Evolutionary conservation across 1,140 invertebrate species (phyloP).

Genomic region (Apis florea): DNA sequence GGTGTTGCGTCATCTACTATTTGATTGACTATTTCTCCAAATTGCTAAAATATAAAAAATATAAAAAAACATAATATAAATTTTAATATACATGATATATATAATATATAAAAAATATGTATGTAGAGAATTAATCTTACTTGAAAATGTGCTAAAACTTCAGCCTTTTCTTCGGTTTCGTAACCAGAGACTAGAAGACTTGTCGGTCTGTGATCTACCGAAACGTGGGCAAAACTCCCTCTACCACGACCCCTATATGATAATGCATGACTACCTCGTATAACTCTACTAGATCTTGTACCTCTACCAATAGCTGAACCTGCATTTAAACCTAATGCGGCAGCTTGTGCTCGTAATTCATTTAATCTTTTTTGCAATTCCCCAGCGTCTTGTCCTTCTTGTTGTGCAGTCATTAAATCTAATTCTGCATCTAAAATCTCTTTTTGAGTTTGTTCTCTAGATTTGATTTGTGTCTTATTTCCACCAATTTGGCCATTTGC

Average conservation of each 20-base stretch:
- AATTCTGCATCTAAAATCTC: slow-evolving; percentile 94
- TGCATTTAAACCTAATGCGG: slow-evolving; percentile 73
- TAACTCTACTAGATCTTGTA: slow-evolving; percentile 64
- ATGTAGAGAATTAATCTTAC: slow-evolving; percentile 78
- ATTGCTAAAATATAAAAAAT: slow-evolving; percentile 82
- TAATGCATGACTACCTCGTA: slow-evolving; percentile 68
- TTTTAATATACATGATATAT: neutral
- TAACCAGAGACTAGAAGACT: slow-evolving; percentile 90
- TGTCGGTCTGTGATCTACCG: slow-evolving; percentile 90
- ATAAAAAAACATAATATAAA: no score
- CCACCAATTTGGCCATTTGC: slow-evolving; percentile 72
- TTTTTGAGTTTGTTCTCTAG: slow-evolving; percentile 86
- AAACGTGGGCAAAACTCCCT: slow-evolving; percentile 82
- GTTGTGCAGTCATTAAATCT: slow-evolving; percentile 91
- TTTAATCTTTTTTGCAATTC: slow-evolving; percentile 86
- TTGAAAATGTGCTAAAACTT: slow-evolving; percentile 86
- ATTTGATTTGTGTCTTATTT: slow-evolving; percentile 76
- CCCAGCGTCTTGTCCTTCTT: slow-evolving; percentile 88
- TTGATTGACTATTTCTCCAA: slow-evolving; percentile 86
- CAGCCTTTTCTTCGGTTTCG: slow-evolving; percentile 85
- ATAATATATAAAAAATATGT: neutral
- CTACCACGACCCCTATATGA: slow-evolving; percentile 75
- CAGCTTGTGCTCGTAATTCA: slow-evolving; percentile 86
- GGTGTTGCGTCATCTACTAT: slow-evolving; percentile 85
- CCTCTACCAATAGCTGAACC: slow-evolving; percentile 59